These are phyloP conservation scores for Noctilio leporinus DNA, from an alignment of 2,113 vertebrate species.

Conservation along the genomic window DNA sequence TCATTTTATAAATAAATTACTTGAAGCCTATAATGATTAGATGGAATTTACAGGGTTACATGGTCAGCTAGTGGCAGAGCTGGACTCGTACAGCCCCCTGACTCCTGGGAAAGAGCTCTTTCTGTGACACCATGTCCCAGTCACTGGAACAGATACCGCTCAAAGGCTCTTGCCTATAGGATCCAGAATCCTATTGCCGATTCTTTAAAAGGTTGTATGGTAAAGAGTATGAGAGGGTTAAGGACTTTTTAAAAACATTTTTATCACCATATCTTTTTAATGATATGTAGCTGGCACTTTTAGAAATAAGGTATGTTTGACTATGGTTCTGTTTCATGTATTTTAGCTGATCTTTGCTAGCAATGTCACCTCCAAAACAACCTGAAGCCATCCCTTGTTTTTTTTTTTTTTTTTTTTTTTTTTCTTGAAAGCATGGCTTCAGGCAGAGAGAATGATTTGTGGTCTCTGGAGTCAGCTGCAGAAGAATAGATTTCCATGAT, in stretches of 20 bases:
- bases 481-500: constrained; percentile 66
- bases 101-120: background rate
- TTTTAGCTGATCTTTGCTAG: constrained; percentile 57
- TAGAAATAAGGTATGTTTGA: background rate
- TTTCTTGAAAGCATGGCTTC: constrained; percentile 60
- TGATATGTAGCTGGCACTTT: background rate
- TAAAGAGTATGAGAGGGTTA: background rate
- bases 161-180: background rate
- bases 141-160: background rate
- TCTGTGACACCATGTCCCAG: background rate
- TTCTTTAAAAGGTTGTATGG: background rate
- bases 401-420: constrained; percentile 71
- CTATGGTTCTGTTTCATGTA: background rate
- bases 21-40: background rate
- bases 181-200: background rate
- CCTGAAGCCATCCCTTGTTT: constrained; percentile 60
- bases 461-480: constrained; percentile 58
- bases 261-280: background rate
- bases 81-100: background rate
- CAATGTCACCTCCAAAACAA: constrained; percentile 59
- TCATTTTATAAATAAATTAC: background rate
- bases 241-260: background rate
- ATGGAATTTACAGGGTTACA: background rate
- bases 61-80: background rate
- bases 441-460: constrained; percentile 62